Percentiles rank a stretch among this genome's conserved stretches.
phyloP scores from a whole-genome alignment of 2,797 vertebrate genomes.

The Calcarius lapponicus region DNA sequence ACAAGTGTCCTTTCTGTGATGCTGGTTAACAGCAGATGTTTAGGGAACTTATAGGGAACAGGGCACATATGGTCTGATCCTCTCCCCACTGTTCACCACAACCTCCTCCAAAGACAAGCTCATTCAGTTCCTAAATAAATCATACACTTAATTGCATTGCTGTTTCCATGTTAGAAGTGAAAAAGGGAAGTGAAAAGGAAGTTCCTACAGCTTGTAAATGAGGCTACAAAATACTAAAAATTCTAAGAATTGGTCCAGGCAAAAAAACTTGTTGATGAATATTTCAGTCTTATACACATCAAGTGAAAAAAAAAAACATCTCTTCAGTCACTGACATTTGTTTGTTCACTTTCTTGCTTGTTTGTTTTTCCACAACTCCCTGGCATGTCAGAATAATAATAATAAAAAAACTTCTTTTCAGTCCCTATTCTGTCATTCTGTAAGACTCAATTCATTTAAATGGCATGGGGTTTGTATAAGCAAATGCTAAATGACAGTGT shows the following conservation, averaged over 20 bases:
- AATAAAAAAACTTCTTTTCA: not conserved
- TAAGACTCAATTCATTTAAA: not conserved
- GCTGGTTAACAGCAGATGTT: not conserved
- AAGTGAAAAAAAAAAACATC: not conserved
- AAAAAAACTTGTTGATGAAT: not conserved
- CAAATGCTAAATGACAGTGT: slow-evolving; percentile 13
- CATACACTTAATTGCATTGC: not conserved
- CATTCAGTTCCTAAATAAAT: not conserved
- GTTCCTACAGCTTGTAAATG: not conserved
- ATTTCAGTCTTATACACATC: not conserved
- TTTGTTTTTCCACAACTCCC: not conserved
- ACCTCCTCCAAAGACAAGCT: not conserved
- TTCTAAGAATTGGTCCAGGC: not conserved
- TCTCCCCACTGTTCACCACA: not conserved
- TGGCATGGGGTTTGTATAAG: not conserved
- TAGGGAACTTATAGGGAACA: not conserved
- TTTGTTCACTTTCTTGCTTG: not conserved
- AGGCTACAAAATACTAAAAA: not conserved
- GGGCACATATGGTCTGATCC: not conserved
- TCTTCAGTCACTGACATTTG: not conserved
- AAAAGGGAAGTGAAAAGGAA: not conserved
- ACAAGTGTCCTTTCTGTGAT: not conserved
- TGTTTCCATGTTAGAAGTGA: not conserved
- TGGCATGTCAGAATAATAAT: not conserved
- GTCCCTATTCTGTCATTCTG: not conserved